Conservation (phyloP, 2,113 vertebrate genomes). For the Gymnobelideus leadbeateri region DNA sequence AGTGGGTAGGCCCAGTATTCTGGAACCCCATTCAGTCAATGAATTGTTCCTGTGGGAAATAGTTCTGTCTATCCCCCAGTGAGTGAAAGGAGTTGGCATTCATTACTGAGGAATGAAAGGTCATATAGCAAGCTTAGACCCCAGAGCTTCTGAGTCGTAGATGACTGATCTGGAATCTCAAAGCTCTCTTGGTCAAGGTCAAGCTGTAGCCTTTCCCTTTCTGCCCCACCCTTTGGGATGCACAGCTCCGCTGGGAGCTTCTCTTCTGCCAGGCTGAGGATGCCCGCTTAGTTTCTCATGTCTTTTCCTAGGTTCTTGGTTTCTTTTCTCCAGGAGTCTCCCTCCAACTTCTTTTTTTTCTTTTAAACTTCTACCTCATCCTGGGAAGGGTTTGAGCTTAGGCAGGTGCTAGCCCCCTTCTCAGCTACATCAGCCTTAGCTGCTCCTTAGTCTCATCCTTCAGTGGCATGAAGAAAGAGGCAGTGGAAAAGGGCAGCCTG, state of each 20-base stretch:
- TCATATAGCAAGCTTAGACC: slow-evolving; percentile 72
- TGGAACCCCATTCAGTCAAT: not conserved
- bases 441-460: not conserved
- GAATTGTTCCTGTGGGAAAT: not conserved
- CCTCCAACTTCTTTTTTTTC: not conserved
- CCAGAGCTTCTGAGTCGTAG: slow-evolving; percentile 83
- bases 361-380: not conserved
- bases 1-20: not conserved
- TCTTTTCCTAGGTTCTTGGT: not conserved
- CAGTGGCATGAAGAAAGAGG: not conserved
- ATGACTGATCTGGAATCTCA: not conserved
- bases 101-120: not conserved
- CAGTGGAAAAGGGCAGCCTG: not conserved
- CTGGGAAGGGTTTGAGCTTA: not conserved
- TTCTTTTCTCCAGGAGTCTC: not conserved
- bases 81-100: not conserved
- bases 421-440: not conserved
- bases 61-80: not conserved
- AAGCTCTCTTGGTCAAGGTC: not conserved
- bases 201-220: not conserved
- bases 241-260: slow-evolving; percentile 73
- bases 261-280: not conserved
- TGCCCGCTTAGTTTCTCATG: not conserved
- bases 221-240: slow-evolving; percentile 70
- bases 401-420: not conserved